Evolutionary conservation across 2,797 vertebrate species (phyloP), one percentile per base, ranked within the genome.

Genomic region (Alosa sapidissima): DNA sequence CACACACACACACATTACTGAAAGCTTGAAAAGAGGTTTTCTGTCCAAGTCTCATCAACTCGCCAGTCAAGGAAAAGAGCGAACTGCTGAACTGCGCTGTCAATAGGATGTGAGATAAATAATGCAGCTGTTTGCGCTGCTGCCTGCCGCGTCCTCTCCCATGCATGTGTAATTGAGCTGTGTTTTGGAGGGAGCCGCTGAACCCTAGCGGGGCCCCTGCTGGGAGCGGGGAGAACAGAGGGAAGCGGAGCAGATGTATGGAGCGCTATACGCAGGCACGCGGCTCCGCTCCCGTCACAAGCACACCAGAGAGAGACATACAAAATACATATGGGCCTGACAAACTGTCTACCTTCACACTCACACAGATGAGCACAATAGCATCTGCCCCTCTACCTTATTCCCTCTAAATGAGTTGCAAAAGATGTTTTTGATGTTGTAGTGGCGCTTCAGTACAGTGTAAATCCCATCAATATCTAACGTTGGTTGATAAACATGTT

Each of bases 301-400:
- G 84, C 87, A 82, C 84, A 84, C 65, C 55, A 72, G 81, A 84
- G 78, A 87, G n/a, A 75, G 54, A 52, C 14, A 10, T 41, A 75
- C 45, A 16, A 60, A 84, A 75, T 85, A 65, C 84, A 84, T 83
- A 72, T 11, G 51, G 60, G 51, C 68, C 52, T 84, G 86, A 87
- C 87, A 87, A 84, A 83, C 88, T 86, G 87, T 84, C 89, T 86
- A 84, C 81, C 85, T 90, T 72, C 82, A 36, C 19, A 48, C 78
- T 82, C 62, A 45, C 58, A 55, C 85, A 86, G 85, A 89, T 86
- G 85, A 86, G 88, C 45, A 47, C 81, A 51, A 33, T 33, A 65
- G 84, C 14, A 62, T 5, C n/a, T 5, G 65, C 2, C 41, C 41
- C 13, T 75, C 3, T 16, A 33, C 33, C 68, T 36, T 1, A 45